phyloP scores from a whole-genome alignment of 1,140 invertebrate species.

The Prorops nasuta region DNA sequence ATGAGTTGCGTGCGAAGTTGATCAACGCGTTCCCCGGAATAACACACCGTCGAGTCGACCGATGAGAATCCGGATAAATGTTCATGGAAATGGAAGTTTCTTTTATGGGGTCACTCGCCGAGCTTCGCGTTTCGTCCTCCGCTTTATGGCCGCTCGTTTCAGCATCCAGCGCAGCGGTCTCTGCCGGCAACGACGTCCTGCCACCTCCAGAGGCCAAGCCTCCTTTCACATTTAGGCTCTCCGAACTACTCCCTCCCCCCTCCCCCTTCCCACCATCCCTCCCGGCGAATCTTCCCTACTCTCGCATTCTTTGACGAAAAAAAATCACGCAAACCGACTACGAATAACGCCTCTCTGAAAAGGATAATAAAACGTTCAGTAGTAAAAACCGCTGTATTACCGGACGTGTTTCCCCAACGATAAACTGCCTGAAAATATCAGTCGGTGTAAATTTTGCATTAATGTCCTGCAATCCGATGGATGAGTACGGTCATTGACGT shows the following conservation, averaged over 20 bases:
- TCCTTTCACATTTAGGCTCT: too few relatives aligned
- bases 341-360: too few relatives aligned
- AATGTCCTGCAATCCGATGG: too few relatives aligned
- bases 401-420: too few relatives aligned
- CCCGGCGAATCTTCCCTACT: too few relatives aligned
- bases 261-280: not conserved
- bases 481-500: too few relatives aligned
- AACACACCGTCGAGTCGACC: not conserved
- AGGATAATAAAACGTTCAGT: too few relatives aligned
- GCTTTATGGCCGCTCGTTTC: not conserved
- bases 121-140: not conserved
- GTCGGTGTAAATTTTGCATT: too few relatives aligned
- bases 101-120: slow-evolving; percentile 26
- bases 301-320: too few relatives aligned
- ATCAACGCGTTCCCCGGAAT: too few relatives aligned
- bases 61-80: slow-evolving; percentile 15
- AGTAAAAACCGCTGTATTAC: too few relatives aligned
- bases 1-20: not conserved
- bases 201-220: not conserved
- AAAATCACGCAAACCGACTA: not conserved
- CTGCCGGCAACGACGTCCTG: not conserved
- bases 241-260: not conserved
- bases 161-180: not conserved
- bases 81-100: slow-evolving; percentile 29
- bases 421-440: too few relatives aligned